Evolutionary conservation across 2,797 vertebrate species (phyloP), one percentile per base, ranked within the genome.

Genomic region (Rhabdomys pumilio): DNA sequence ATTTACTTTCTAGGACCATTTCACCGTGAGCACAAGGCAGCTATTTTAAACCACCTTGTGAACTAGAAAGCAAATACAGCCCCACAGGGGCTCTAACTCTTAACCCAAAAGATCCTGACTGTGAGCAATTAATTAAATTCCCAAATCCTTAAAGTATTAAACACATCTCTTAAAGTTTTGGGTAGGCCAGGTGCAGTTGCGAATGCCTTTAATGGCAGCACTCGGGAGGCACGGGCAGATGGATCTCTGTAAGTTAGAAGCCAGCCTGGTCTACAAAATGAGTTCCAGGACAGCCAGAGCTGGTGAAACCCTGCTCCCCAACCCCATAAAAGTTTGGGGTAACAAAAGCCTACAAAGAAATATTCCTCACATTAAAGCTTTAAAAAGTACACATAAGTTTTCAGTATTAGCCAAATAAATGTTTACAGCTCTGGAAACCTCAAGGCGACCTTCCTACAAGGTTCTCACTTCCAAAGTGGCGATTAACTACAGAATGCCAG

Each of bases 1-100:
- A 76, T 76, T 96, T 67, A 96, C 91, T 95, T 93, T 97, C 95
- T 75, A 96, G 93, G 90, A 89, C 96, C 82, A 84, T 67, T 67
- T 57, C 89, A 86, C 92, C 82, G 89, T 26, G 65, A 93, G 69
- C 89, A 95, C 82, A 81, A 95, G 53, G 63, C 89, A 92, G 69
- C 93, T 97, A 95, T 93, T 96, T 96, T 77, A 96, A 97, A 83
- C 47, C 82, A 63, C 11, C 76, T 89, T 67, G 88, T 76, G 24
- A 55, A 61, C 41, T 24, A 11, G 55, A 77, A 96, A 94, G 83
- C 41, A 95, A 90, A 88, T 0, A 92, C n/a, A 83, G 75, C 10
- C 22, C 55, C 10, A 75, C 20, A 50, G 50, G 77, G 83, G 80
- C 55, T n/a, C 83, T 77, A 86, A 89, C 29, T 85, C 55, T 73